Evolutionary conservation across 2,113 vertebrate species (phyloP).

Genomic region (Protomyctophum bolini): DNA sequence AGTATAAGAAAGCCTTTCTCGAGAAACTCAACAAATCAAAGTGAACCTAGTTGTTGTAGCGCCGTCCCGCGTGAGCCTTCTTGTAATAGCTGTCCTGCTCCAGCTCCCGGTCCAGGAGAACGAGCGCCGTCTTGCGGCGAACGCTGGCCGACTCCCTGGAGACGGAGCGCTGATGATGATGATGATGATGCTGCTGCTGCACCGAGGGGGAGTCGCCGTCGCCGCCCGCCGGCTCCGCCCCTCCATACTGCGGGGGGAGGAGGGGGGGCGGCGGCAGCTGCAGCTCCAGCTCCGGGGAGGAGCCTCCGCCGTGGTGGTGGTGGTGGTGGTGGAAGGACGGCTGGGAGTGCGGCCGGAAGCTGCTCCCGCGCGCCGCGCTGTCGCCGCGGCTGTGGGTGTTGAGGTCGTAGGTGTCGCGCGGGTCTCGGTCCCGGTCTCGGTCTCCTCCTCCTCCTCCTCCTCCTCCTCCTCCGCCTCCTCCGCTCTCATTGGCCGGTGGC

Average conservation of each 20-base stretch:
- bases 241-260: constrained; percentile 54
- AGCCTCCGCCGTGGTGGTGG: constrained; percentile 71
- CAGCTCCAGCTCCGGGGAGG: constrained; percentile 69
- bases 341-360: constrained; percentile 73
- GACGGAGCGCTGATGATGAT: too few species aligned
- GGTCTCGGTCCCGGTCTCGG: constrained; percentile 27
- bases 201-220: constrained; percentile 42
- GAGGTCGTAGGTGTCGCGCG: constrained; percentile 75
- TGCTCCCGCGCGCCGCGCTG: constrained; percentile 33
- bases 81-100: constrained; percentile 87
- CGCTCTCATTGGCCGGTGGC: constrained; percentile 24
- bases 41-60: constrained; percentile 82
- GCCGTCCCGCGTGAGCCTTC: constrained; percentile 80
- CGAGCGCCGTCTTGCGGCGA: constrained; percentile 79
- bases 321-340: constrained; percentile 78
- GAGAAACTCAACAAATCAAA: neutral
- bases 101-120: constrained; percentile 70
- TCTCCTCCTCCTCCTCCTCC: constrained; percentile 17
- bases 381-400: constrained; percentile 78
- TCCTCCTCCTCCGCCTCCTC: constrained; percentile 10
- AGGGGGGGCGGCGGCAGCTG: constrained; percentile 49
- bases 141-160: constrained; percentile 82
- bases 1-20: too few species aligned
- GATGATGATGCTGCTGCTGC: too few species aligned
- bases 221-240: constrained; percentile 49